Conservation (phyloP, 92 coral and sea anemone genomes). For the Zoanthus sociatus region DNA sequence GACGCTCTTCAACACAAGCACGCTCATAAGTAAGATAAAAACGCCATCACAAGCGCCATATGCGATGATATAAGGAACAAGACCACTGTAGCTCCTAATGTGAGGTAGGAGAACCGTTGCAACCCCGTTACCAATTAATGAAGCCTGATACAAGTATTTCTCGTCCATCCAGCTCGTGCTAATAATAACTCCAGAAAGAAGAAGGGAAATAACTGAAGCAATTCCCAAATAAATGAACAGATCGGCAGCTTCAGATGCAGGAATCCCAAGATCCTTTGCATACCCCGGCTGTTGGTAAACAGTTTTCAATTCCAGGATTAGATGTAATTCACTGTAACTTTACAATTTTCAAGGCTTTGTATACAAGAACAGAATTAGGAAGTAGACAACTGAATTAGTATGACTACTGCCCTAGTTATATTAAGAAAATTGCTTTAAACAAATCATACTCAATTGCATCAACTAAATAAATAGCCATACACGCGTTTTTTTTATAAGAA, state of each 20-base stretch:
- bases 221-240: conserved; percentile 30
- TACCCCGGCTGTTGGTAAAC: not conserved
- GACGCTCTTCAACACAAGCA: conserved; percentile 14
- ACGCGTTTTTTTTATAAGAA: too few species aligned
- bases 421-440: too few species aligned
- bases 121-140: conserved; percentile 7
- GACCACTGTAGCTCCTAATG: conserved; percentile 1
- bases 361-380: too few species aligned
- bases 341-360: too few species aligned
- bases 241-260: conserved; percentile 17
- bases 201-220: not conserved
- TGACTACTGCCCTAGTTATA: too few species aligned
- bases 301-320: too few species aligned
- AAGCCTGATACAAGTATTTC: conserved; percentile 2
- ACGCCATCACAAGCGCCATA: conserved; percentile 30
- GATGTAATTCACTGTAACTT: too few species aligned
- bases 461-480: too few species aligned
- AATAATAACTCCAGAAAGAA: not conserved
- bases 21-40: not conserved
- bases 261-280: conserved; percentile 18
- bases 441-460: too few species aligned
- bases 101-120: conserved; percentile 29
- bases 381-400: too few species aligned
- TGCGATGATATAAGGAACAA: not conserved
- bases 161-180: not conserved